Percentiles rank a stretch among this genome's conserved stretches.
Conservation (phyloP, 2,888 invertebrate species). For the Pseudococcus longispinus region DNA sequence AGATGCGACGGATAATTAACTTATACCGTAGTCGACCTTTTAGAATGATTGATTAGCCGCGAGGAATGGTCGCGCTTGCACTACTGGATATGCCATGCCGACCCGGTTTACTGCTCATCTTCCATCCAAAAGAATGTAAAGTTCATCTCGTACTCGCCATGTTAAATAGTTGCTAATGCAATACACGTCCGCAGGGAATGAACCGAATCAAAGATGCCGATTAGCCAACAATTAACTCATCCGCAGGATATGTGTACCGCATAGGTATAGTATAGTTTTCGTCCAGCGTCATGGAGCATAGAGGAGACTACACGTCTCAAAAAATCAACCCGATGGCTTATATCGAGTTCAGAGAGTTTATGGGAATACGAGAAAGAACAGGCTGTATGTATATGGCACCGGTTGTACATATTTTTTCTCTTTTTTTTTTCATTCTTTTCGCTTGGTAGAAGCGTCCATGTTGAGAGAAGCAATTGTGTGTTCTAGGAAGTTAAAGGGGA, state of each 20-base stretch:
- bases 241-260: neutral
- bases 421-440: neutral
- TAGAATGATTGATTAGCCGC: constrained; percentile 49
- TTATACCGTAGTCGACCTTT: neutral
- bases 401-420: constrained; percentile 7
- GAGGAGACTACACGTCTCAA: neutral
- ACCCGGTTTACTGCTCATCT: constrained; percentile 14
- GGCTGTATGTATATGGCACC: constrained; percentile 21
- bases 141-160: constrained; percentile 19
- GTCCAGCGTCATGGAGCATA: neutral
- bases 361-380: constrained; percentile 8
- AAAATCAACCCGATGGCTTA: neutral
- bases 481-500: constrained; percentile 40
- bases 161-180: constrained; percentile 21
- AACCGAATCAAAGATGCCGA: constrained; percentile 29
- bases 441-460: neutral
- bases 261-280: neutral
- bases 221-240: constrained; percentile 26
- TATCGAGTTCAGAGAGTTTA: constrained; percentile 10
- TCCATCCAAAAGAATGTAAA: constrained; percentile 7
- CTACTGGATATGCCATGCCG: constrained; percentile 28
- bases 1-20: constrained; percentile 13
- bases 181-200: constrained; percentile 12
- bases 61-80: constrained; percentile 43
- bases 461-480: constrained; percentile 18